Evolutionary conservation across 2,113 vertebrate species (phyloP).

Genomic region (Petroica traversi): DNA sequence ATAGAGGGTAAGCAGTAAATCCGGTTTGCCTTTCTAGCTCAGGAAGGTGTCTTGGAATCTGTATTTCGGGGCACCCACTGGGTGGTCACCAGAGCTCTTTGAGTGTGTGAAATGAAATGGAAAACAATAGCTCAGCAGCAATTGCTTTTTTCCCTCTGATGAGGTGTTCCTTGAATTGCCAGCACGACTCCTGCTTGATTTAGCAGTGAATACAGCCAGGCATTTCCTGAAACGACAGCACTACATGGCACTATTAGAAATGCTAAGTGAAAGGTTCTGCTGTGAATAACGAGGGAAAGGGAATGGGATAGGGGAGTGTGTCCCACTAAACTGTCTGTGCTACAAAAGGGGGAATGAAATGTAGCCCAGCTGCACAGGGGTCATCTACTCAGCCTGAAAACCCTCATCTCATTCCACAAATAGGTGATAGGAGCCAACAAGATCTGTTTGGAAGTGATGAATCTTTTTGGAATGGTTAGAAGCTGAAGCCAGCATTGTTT

Average conservation of each 20-base stretch:
- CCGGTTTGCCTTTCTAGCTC: slow-evolving; percentile 33
- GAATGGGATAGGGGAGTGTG: neutral
- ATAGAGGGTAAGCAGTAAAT: slow-evolving; percentile 43
- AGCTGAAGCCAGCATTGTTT: neutral
- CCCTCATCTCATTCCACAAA: neutral
- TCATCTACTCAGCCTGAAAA: neutral
- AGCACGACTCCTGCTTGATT: slow-evolving; percentile 52
- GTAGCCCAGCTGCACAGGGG: neutral
- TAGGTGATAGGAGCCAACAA: neutral
- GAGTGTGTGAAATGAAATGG: slow-evolving; percentile 67
- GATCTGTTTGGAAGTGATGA: neutral
- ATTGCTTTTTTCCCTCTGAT: slow-evolving; percentile 40
- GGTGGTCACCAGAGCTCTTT: slow-evolving; percentile 58
- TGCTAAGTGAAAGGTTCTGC: slow-evolving; percentile 28
- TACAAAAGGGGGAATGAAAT: slow-evolving; percentile 20
- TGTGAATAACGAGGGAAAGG: neutral
- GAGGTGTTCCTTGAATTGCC: slow-evolving; percentile 63
- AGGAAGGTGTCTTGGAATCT: slow-evolving; percentile 49
- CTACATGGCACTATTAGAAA: slow-evolving; percentile 23
- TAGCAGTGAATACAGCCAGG: slow-evolving; percentile 51
- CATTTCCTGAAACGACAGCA: slow-evolving; percentile 57
- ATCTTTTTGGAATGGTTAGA: neutral
- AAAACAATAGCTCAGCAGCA: slow-evolving; percentile 62
- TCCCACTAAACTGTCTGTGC: slow-evolving; percentile 7
- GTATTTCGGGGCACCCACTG: slow-evolving; percentile 55